phyloP scores from a whole-genome alignment of 2,113 vertebrate genomes.

The Carassius carassius region DNA sequence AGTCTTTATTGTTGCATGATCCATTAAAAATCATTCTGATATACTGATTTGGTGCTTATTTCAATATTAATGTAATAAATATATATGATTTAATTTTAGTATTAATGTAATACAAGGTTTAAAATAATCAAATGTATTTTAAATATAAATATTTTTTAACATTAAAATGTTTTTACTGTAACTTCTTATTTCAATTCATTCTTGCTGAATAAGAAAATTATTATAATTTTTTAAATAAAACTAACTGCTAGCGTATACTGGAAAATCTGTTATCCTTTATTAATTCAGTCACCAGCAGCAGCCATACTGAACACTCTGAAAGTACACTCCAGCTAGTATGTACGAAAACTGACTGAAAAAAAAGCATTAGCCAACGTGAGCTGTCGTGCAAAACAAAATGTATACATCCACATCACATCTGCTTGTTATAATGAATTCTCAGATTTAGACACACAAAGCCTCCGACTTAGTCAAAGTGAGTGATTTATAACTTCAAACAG shows the following conservation, averaged over 20 bases:
- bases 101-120: not conserved
- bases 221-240: too few species aligned
- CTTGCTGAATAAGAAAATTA: not conserved
- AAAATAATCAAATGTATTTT: not conserved
- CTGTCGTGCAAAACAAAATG: not conserved
- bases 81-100: too few species aligned
- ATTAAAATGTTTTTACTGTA: not conserved
- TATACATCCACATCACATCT: not conserved
- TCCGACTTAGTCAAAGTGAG: conserved; percentile 16
- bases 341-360: conserved; percentile 42
- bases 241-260: not conserved
- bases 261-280: not conserved
- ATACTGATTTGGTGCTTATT: not conserved
- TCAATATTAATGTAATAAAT: not conserved
- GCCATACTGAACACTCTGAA: conserved; percentile 30
- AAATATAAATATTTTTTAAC: not conserved
- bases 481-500: conserved; percentile 34
- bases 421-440: not conserved
- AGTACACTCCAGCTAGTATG: conserved; percentile 38
- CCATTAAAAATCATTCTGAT: not conserved
- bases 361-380: conserved; percentile 30
- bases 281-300: conserved; percentile 38
- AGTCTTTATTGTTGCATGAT: not conserved
- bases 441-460: not conserved
- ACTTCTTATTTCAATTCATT: not conserved